Conservation (phyloP, 1,140 invertebrate genomes). For the Steinernema feltiae region DNA sequence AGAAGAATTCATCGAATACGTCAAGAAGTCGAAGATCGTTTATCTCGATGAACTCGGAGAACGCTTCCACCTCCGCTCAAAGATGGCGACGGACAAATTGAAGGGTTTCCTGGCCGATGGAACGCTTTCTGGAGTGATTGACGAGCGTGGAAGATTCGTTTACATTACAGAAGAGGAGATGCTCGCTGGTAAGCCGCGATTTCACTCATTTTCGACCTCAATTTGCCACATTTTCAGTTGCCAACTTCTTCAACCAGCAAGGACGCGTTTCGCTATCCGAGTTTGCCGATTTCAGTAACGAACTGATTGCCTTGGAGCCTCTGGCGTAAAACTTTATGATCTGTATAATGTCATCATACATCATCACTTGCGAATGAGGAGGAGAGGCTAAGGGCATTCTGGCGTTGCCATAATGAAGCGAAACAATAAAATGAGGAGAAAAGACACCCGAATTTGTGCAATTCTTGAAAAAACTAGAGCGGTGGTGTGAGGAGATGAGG, state of each 20-base stretch:
- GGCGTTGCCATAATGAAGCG: neutral
- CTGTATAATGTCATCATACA: too few relatives aligned
- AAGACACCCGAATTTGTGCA: neutral
- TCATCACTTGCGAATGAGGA: too few relatives aligned
- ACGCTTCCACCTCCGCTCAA: slow-evolving; percentile 59
- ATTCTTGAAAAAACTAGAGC: neutral
- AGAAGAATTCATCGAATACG: slow-evolving; percentile 64
- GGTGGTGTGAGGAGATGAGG: neutral
- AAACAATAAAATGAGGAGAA: neutral
- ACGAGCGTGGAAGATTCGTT: slow-evolving; percentile 97
- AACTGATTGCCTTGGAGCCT: slow-evolving; percentile 73
- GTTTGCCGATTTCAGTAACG: slow-evolving; percentile 85
- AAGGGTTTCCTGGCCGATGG: slow-evolving; percentile 75
- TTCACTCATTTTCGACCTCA: neutral
- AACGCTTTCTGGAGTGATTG: slow-evolving; percentile 76
- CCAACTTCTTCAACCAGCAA: slow-evolving; percentile 88
- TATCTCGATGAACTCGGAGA: slow-evolving; percentile 63
- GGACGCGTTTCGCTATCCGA: slow-evolving; percentile 87
- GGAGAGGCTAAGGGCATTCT: neutral
- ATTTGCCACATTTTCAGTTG: slow-evolving; percentile 64
- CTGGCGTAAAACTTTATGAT: neutral
- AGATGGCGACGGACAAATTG: slow-evolving; percentile 67
- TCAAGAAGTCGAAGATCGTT: slow-evolving; percentile 56
- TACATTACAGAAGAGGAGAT: slow-evolving; percentile 87
- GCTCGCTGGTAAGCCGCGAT: slow-evolving; percentile 62